These are phyloP conservation scores for Rhombomys opimus DNA, from an alignment of 2,113 vertebrate genomes.

Conservation along the genomic window DNA sequence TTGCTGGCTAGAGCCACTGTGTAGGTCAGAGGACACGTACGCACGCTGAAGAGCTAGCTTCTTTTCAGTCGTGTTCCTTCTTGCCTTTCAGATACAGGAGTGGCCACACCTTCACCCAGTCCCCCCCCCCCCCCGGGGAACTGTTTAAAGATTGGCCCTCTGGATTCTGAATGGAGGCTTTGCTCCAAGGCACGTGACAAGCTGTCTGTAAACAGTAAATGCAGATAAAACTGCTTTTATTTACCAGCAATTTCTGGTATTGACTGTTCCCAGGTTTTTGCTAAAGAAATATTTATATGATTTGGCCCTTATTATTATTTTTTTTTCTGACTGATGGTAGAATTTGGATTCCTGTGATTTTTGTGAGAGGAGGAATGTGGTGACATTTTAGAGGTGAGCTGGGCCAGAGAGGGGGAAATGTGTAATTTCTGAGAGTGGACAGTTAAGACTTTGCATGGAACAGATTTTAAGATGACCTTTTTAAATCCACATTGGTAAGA, in stretches of 20 bases:
- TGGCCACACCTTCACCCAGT: not conserved
- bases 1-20: not conserved
- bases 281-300: slow-evolving; percentile 74
- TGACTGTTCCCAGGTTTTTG: slow-evolving; percentile 65
- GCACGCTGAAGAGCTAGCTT: not conserved
- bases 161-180: slow-evolving; percentile 23
- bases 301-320: slow-evolving; percentile 38
- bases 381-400: slow-evolving; percentile 38
- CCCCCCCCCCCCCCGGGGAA: not conserved
- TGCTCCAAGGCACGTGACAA: not conserved
- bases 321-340: slow-evolving; percentile 61
- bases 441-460: not conserved
- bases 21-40: not conserved
- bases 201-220: slow-evolving; percentile 48
- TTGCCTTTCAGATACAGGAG: not conserved
- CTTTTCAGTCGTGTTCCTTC: not conserved
- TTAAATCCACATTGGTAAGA: not conserved
- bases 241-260: slow-evolving; percentile 46
- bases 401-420: not conserved
- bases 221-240: slow-evolving; percentile 29
- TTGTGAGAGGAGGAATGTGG: slow-evolving; percentile 55
- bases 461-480: slow-evolving; percentile 44
- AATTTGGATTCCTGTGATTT: slow-evolving; percentile 66
- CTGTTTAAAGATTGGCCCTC: not conserved
- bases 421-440: not conserved